phyloP scores from a whole-genome alignment of 2,797 vertebrate species.

The Phalloptychus januarius region DNA sequence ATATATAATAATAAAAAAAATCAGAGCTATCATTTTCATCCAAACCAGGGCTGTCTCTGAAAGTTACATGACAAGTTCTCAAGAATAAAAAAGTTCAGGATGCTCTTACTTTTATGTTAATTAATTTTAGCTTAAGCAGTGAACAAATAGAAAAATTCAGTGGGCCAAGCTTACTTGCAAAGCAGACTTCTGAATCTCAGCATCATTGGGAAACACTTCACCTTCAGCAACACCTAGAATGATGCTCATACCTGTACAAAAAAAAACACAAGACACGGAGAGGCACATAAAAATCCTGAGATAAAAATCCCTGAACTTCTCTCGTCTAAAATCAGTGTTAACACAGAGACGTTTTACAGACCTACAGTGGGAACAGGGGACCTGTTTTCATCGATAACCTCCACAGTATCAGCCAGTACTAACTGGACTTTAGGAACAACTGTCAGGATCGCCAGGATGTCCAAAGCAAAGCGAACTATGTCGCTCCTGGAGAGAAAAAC shows the following conservation, averaged over 20 bases:
- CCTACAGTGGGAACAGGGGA: slow-evolving; percentile 91
- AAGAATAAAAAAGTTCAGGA: background rate
- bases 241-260: slow-evolving; percentile 92
- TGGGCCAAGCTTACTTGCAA: slow-evolving; percentile 78
- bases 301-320: background rate
- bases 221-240: slow-evolving; percentile 95
- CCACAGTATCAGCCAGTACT: slow-evolving; percentile 89
- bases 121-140: background rate
- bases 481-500: slow-evolving; percentile 84
- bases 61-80: background rate
- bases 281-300: accelerated
- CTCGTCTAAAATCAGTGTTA: background rate
- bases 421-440: slow-evolving; percentile 95
- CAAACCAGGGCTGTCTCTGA: background rate
- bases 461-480: slow-evolving; percentile 92
- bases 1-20: background rate
- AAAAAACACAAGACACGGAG: background rate
- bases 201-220: slow-evolving; percentile 93
- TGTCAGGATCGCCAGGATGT: slow-evolving; percentile 92
- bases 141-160: background rate
- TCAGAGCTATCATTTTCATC: background rate
- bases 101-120: background rate
- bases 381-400: slow-evolving; percentile 88
- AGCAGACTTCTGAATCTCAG: slow-evolving; percentile 97
- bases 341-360: slow-evolving; percentile 66